Evolutionary conservation across 2,888 invertebrate species (phyloP), one percentile per base, ranked within the genome.

Genomic region (Syritta pipiens): DNA sequence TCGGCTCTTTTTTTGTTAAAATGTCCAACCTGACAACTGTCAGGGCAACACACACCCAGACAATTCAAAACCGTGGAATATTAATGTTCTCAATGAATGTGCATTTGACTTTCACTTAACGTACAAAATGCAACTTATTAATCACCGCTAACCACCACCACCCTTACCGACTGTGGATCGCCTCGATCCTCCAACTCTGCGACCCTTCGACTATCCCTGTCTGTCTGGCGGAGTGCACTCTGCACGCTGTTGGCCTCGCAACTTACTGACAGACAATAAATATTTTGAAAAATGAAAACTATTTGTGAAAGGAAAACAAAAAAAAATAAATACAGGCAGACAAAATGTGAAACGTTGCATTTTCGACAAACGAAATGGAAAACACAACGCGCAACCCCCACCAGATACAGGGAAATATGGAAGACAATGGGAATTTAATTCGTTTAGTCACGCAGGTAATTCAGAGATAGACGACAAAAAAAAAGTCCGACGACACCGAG

Each of bases 401-500:
- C n/a, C n/a, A n/a, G n/a, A n/a, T n/a, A n/a, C n/a, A n/a, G n/a
- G n/a, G n/a, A n/a, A n/a, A n/a, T n/a, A n/a, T 37, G 60, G 49
- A 22, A 55, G 67, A 79, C 79, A 79, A 79, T 79, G 55, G 79
- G 28, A 74, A 79, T 79, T 74, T 79, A 79, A 79, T 79, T 79
- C 74, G 48, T 68, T 79, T 79, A 79, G 79, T 74, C 79, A 79
- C 79, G 79, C 67, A 79, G 74, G 79, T 74, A 79, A 79, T 74
- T 74, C 62, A 51, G 35, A 55, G 59, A 65, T 65, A 65, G 40
- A 59, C 14, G 49, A 65, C 71, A 40, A 48, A 75, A 60, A 75
- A 68, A n/a, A n/a, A n/a, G n/a, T n/a, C n/a, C n/a, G n/a, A n/a
- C n/a, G n/a, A n/a, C n/a, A n/a, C n/a, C n/a, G n/a, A n/a, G n/a